phyloP scores from a whole-genome alignment of 92 coral and sea anemone genomes.

The Epizoanthus fatuus region DNA sequence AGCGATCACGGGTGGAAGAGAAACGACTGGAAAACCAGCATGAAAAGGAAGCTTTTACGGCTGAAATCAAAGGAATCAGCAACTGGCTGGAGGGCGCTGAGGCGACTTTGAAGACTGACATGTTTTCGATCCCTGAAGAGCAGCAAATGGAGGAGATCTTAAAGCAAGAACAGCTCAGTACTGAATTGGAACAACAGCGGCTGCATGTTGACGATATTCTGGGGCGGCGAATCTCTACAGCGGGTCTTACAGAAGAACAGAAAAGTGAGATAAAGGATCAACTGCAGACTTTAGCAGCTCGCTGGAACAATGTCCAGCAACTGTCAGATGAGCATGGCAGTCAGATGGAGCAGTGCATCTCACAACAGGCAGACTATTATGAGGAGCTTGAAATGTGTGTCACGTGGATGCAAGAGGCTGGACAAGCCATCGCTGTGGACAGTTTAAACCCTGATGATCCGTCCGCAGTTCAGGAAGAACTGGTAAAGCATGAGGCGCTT shows the following conservation, averaged over 20 bases:
- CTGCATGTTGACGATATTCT: conserved; percentile 67
- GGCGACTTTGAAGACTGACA: conserved; percentile 72
- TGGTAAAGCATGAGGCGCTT: conserved; percentile 70
- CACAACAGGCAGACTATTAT: conserved; percentile 90
- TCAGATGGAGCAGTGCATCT: conserved; percentile 91
- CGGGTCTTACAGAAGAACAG: conserved; percentile 61
- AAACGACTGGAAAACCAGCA: conserved; percentile 42
- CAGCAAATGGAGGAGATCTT: conserved; percentile 86
- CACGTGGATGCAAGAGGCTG: conserved; percentile 93
- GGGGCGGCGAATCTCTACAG: conserved; percentile 61
- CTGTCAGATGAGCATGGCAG: conserved; percentile 75
- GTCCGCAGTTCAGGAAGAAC: conserved; percentile 65
- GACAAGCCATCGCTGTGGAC: conserved; percentile 70
- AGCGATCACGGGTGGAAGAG: conserved; percentile 56
- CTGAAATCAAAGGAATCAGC: conserved; percentile 67
- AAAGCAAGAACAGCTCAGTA: conserved; percentile 83
- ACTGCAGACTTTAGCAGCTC: conserved; percentile 69
- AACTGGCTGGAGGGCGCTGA: conserved; percentile 89
- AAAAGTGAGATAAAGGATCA: conserved; percentile 57
- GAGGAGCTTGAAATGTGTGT: conserved; percentile 91
- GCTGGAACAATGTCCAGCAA: conserved; percentile 85
- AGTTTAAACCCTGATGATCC: conserved; percentile 61
- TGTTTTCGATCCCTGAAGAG: conserved; percentile 95
- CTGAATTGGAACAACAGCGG: conserved; percentile 80
- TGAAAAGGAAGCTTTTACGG: conserved; percentile 57